phyloP scores from a whole-genome alignment of 2,888 invertebrate species.

The Aelia acuminata region DNA sequence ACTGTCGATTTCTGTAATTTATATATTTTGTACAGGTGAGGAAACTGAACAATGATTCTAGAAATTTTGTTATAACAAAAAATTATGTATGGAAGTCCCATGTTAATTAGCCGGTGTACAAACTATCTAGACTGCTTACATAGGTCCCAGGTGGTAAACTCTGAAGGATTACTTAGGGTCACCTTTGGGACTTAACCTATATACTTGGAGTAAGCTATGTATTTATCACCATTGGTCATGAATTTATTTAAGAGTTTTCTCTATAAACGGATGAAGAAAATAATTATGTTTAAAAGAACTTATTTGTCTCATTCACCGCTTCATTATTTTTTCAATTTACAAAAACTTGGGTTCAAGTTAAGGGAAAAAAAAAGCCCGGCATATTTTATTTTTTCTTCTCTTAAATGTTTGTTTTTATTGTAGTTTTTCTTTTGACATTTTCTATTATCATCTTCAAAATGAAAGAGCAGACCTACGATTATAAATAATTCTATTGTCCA shows the following conservation, averaged over 20 bases:
- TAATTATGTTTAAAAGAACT: background rate
- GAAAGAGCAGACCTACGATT: background rate
- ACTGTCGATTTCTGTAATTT: no score
- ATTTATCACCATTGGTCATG: background rate
- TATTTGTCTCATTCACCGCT: background rate
- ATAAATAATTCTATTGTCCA: background rate
- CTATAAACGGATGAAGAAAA: background rate
- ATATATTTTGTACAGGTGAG: no score
- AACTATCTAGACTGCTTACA: background rate
- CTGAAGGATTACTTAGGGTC: constrained; percentile 4
- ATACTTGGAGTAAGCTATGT: background rate
- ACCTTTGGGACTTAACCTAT: background rate
- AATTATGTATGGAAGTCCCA: background rate
- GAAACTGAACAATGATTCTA: no score
- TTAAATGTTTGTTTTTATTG: background rate
- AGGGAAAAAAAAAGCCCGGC: background rate
- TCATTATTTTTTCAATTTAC: background rate
- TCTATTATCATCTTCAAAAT: background rate
- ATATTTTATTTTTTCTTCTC: background rate
- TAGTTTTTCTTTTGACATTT: background rate
- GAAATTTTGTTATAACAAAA: background rate
- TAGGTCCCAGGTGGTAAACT: background rate
- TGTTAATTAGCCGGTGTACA: constrained; percentile 5
- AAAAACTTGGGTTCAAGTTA: background rate
- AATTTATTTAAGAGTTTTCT: background rate